Percentiles rank a stretch among this genome's conserved stretches.
These are phyloP conservation scores for Pantherophis vulpinus DNA, from an alignment of 2,797 vertebrate genomes.

Conservation along the genomic window DNA sequence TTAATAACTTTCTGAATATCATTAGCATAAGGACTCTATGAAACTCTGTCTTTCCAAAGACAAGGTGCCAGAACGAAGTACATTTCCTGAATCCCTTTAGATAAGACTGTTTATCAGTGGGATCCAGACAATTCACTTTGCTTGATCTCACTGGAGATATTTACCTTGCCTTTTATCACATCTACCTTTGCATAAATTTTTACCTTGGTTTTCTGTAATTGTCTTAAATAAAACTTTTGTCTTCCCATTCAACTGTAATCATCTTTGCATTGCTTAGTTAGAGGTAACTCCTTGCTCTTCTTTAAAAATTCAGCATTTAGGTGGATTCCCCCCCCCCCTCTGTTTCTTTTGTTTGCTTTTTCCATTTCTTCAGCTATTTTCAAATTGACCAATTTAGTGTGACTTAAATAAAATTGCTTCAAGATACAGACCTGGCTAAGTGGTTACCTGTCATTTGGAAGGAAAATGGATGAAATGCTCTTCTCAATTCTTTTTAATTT, in stretches of 20 bases:
- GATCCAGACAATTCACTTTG: not conserved
- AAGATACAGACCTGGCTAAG: not conserved
- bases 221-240: not conserved
- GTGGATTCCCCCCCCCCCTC: fast-evolving
- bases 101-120: not conserved
- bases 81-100: not conserved
- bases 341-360: not conserved
- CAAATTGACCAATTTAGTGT: not conserved
- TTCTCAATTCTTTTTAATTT: not conserved
- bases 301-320: not conserved
- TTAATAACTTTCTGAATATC: not conserved
- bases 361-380: not conserved
- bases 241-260: not conserved
- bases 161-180: not conserved
- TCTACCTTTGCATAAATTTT: not conserved
- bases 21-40: not conserved
- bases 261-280: not conserved
- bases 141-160: not conserved
- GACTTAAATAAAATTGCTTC: not conserved
- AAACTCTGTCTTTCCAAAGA: not conserved
- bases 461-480: not conserved
- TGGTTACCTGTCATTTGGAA: not conserved
- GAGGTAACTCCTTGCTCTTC: not conserved
- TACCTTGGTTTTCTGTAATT: not conserved
- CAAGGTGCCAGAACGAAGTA: not conserved